Percentiles rank a stretch among this genome's conserved stretches.
phyloP scores from a whole-genome alignment of 2,888 invertebrate genomes.

The Sphaeridia pumilis region DNA sequence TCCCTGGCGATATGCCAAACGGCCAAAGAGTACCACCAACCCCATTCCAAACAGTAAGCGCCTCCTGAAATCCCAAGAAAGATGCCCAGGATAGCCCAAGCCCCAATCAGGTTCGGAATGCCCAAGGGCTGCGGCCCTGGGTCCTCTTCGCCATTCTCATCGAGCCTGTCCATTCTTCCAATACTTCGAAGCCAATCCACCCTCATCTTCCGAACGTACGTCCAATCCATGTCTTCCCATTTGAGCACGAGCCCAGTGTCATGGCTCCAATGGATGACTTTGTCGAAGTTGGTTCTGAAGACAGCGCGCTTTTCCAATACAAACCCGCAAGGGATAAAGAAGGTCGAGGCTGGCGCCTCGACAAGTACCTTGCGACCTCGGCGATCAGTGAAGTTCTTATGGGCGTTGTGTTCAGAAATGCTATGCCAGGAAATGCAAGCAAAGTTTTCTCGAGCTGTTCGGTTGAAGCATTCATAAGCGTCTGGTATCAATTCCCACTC shows the following conservation, averaged over 20 bases:
- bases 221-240: slow-evolving; percentile 10
- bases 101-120: background rate
- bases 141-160: too few relatives aligned
- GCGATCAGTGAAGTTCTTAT: slow-evolving; percentile 24
- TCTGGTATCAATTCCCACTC: slow-evolving; percentile 25
- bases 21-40: too few relatives aligned
- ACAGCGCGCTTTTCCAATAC: slow-evolving; percentile 15
- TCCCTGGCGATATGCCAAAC: too few relatives aligned
- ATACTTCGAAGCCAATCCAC: slow-evolving; percentile 1
- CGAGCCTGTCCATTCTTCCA: too few relatives aligned
- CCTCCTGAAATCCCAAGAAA: too few relatives aligned
- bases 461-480: slow-evolving; percentile 20
- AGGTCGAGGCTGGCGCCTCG: slow-evolving; percentile 16
- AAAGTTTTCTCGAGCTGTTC: slow-evolving; percentile 17
- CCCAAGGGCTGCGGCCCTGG: background rate
- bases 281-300: slow-evolving; percentile 3
- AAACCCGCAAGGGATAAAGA: slow-evolving; percentile 20
- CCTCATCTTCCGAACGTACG: background rate
- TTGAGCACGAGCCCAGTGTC: slow-evolving; percentile 7
- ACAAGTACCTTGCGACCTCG: slow-evolving; percentile 20
- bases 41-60: too few relatives aligned
- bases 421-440: slow-evolving; percentile 30
- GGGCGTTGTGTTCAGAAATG: slow-evolving; percentile 23
- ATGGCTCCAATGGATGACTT: background rate
- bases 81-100: too few relatives aligned